Evolutionary conservation across 2,113 vertebrate species (phyloP), one percentile per base, ranked within the genome.

Genomic region (Lipophrys pholis): DNA sequence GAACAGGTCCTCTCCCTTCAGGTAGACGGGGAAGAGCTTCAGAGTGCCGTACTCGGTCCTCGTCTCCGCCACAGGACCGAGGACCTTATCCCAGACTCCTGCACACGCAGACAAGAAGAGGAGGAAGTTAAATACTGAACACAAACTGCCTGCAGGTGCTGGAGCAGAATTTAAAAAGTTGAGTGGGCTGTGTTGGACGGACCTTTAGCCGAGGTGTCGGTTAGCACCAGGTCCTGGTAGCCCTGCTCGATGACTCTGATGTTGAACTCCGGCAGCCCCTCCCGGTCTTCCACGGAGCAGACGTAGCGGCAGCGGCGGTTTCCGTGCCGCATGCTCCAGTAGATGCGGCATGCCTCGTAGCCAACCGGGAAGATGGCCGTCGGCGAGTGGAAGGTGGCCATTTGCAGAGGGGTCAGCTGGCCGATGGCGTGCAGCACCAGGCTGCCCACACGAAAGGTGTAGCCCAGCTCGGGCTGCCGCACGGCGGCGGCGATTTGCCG

Each of bases 41-140:
- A 99, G 95, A 93, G 96, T 98, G 52, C 95, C 94, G 0, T 95
- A 95, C 8, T 95, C 94, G 11, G 93, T 95, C 49, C 97, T 94
- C 63, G 95, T 94, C 84, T 96, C 94, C 11, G 97, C 94, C 81
- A 99, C 97, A 0, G 97, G 96, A 72, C 96, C 95, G 83, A 99
- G 81, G 81, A 99, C 95, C 81, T 98, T 97, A 89, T 98, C 95
- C 97, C 97, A 99, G 61, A 98, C 97, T 89, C 96, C 97, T 99
- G 63, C 54, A 73, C 41, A 81, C 53, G 73, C 41, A 81, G 5
- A 85, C 7, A 76, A 50, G 15, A 11, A 75, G 12, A 48, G 4
- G 5, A n/a, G 1, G 16, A 36, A 3, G 30, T 80, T 70, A 68
- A 6, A 54, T 68, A 69, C 6, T 0, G 4, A 9, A 8, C 21